A percentile compares a stretch with the other conserved stretches of the same genome.
phyloP scores from a whole-genome alignment of 2,888 invertebrate genomes.

The Drepana falcataria region DNA sequence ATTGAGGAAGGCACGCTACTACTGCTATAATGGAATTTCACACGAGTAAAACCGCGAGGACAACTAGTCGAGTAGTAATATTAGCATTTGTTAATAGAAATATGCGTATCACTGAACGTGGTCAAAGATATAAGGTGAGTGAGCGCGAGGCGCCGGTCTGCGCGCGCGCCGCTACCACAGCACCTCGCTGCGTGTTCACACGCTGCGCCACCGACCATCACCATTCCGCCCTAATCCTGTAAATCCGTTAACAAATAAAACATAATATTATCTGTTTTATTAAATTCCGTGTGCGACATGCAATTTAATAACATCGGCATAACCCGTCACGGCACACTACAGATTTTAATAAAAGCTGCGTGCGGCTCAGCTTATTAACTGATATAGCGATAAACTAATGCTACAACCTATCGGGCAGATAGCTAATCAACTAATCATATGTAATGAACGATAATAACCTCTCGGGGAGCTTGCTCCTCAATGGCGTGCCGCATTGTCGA shows the following conservation, averaged over 20 bases:
- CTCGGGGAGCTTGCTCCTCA: constrained; percentile 17
- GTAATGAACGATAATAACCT: constrained; percentile 27
- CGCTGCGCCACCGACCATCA: background rate
- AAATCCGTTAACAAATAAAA: background rate
- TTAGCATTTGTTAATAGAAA: too few relatives aligned
- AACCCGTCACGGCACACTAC: constrained; percentile 15
- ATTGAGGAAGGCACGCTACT: too few relatives aligned
- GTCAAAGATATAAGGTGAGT: too few relatives aligned
- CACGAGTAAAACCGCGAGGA: too few relatives aligned
- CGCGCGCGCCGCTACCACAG: background rate
- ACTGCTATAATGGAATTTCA: too few relatives aligned
- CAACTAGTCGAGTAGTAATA: too few relatives aligned
- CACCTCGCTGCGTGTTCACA: background rate
- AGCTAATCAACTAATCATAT: constrained; percentile 35
- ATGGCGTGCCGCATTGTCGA: constrained; percentile 31
- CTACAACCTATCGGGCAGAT: constrained; percentile 23
- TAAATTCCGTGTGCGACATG: constrained; percentile 5
- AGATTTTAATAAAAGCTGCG: constrained; percentile 24
- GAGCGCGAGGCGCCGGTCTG: background rate
- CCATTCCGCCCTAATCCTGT: background rate
- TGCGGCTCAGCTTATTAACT: constrained; percentile 26
- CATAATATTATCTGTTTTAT: background rate
- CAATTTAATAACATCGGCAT: constrained; percentile 1
- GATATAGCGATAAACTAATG: constrained; percentile 28
- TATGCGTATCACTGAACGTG: too few relatives aligned